These are phyloP conservation scores for Leptinotarsa undecemlineata DNA, from an alignment of 1,140 invertebrate species.

Conservation along the genomic window DNA sequence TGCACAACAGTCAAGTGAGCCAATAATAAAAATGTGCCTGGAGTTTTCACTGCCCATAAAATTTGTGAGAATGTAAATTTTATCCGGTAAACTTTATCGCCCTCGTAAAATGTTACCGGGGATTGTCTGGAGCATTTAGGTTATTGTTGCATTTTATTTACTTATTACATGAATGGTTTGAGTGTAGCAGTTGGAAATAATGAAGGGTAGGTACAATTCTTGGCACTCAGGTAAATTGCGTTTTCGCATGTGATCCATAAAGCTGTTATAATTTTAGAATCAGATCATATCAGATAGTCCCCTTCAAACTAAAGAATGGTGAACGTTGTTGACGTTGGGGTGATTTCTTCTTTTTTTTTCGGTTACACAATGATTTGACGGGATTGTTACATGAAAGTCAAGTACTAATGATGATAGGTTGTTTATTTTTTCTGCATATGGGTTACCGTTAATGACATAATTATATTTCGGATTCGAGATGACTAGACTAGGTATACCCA, in stretches of 20 bases:
- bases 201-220: not conserved
- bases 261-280: not conserved
- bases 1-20: conserved; percentile 26
- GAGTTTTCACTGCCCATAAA: conserved; percentile 35
- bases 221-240: not conserved
- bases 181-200: not conserved
- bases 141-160: conserved; percentile 32
- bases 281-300: not conserved
- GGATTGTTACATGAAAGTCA: too few relatives aligned
- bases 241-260: not conserved
- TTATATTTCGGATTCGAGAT: too few relatives aligned
- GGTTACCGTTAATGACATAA: too few relatives aligned
- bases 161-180: conserved; percentile 16
- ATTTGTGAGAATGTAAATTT: conserved; percentile 40
- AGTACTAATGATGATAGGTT: too few relatives aligned
- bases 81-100: conserved; percentile 37
- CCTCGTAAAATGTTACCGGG: conserved; percentile 28
- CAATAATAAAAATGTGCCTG: conserved; percentile 35
- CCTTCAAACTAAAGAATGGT: too few relatives aligned
- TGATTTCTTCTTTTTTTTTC: too few relatives aligned
- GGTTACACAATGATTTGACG: too few relatives aligned
- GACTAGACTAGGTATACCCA: too few relatives aligned
- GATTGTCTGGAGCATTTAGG: conserved; percentile 25
- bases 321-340: too few relatives aligned
- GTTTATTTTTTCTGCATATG: too few relatives aligned